These are phyloP conservation scores for Drosophila demipolita DNA, from an alignment of 2,888 invertebrate species.

Conservation along the genomic window DNA sequence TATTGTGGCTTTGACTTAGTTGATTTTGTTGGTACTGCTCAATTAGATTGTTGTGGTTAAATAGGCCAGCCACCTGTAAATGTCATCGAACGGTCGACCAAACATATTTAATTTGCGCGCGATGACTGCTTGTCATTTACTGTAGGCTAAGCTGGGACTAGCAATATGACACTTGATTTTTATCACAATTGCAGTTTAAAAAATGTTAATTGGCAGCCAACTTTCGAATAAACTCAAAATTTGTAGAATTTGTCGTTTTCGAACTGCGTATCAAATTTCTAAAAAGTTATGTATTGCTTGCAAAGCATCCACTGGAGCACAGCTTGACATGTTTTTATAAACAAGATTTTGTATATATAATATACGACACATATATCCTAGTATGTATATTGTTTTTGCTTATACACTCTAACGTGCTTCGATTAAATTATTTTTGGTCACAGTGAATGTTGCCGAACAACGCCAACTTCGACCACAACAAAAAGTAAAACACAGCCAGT, in stretches of 20 bases:
- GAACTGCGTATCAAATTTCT: neutral
- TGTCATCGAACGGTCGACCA: constrained; percentile 20
- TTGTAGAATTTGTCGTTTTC: constrained; percentile 10
- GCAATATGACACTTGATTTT: constrained; percentile 65
- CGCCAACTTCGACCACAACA: constrained; percentile 58
- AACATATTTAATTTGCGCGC: constrained; percentile 37
- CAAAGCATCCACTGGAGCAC: neutral
- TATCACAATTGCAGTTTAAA: constrained; percentile 47
- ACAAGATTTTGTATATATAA: neutral
- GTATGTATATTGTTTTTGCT: neutral
- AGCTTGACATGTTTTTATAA: neutral
- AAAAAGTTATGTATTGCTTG: neutral
- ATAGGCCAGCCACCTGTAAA: constrained; percentile 48
- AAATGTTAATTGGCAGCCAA: constrained; percentile 67
- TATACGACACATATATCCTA: neutral
- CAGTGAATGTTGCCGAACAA: constrained; percentile 73
- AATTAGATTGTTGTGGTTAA: constrained; percentile 27
- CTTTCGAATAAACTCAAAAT: constrained; percentile 52
- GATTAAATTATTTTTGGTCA: constrained; percentile 59
- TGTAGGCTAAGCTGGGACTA: constrained; percentile 37
- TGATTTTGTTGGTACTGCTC: constrained; percentile 7
- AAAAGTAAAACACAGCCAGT: constrained; percentile 57
- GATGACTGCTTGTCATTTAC: constrained; percentile 28
- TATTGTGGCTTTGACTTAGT: constrained; percentile 15
- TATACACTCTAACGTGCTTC: constrained; percentile 26